Base-by-base conservation (phyloP, 2,797 vertebrate species). In the Antennarius maculatus region DNA sequence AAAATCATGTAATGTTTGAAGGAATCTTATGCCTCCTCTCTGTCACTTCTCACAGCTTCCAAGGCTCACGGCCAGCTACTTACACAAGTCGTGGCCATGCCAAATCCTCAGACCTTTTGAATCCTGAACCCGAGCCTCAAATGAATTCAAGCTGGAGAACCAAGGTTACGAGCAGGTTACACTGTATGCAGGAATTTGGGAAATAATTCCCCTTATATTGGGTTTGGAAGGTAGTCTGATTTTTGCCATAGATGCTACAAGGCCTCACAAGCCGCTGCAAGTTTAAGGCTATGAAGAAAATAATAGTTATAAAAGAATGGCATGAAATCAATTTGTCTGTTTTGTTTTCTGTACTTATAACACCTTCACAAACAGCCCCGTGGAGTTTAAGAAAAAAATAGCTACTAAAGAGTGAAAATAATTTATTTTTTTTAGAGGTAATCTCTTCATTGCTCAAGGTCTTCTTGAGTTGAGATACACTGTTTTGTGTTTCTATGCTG, bases 131-230 rank as follows among this genome's bases (percentile, higher is more conserved):
- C 84, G 41, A 88, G 83, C 86, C 85, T 85, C 88, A 92, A 91
- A 92, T 91, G 82, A 86, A 87, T 91, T 85, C 91, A 92, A 92
- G 90, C 89, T 91, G 91, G 73, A 87, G 80, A 80, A 61, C 80
- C 73, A 77, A 85, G 91, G 91, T 93, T 93, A 92, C 64, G 74
- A 77, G 71, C 88, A 89, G 92, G 91, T 92, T 92, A 92, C 79
- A 84, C 71, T 73, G 84, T 89, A 89, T 85, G 83, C 81, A 83
- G 89, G 88, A 92, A 92, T 92, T 91, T 93, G 82, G 66, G 82
- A 79, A 91, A 91, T 93, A 92, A 93, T 91, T 91, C 90, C 88
- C 69, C 82, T 87, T 87, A 92, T 93, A 92, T 93, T 93, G 89
- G 76, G 90, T 92, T 89, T 91, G 84, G 87, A 88, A 71, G 69